Conservation (phyloP, 2,888 invertebrate genomes). For the Brachyptera putata region DNA sequence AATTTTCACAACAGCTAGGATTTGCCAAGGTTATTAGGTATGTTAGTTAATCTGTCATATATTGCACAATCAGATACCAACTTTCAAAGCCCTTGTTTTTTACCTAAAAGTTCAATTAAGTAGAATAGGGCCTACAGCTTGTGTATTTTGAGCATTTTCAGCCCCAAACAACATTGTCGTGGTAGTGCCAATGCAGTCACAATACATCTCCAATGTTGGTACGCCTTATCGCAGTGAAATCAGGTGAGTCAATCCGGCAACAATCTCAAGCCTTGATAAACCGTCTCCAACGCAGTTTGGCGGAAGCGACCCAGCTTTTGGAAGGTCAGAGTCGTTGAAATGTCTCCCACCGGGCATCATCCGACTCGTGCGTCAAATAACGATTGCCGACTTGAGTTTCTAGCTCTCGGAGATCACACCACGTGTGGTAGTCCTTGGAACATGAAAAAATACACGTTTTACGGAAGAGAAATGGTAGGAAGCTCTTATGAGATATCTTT, state of each 20-base stretch:
- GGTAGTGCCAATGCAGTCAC: not conserved
- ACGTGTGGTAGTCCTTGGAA: constrained; percentile 79
- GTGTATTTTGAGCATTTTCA: too few relatives aligned
- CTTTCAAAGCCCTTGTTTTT: too few relatives aligned
- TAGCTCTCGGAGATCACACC: constrained; percentile 87
- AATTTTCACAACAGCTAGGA: too few relatives aligned
- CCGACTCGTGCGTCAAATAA: constrained; percentile 88
- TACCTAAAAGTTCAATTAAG: too few relatives aligned
- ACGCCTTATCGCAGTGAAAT: not conserved
- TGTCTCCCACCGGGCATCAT: constrained; percentile 84
- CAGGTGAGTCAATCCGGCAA: not conserved
- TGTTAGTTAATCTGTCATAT: too few relatives aligned
- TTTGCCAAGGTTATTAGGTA: too few relatives aligned
- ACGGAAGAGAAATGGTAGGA: not conserved
- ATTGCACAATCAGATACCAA: too few relatives aligned
- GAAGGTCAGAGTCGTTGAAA: constrained; percentile 40
- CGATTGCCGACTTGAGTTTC: constrained; percentile 74
- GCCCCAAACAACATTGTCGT: not conserved
- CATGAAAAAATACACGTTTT: not conserved
- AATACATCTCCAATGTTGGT: not conserved
- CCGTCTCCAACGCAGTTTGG: constrained; percentile 25
- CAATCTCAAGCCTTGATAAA: constrained; percentile 23
- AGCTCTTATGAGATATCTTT: not conserved
- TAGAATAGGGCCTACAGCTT: too few relatives aligned
- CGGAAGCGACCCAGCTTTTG: constrained; percentile 29